Percentiles rank a stretch among this genome's conserved stretches.
phyloP scores from a whole-genome alignment of 1,140 invertebrate species.

The Rhizoglyphus robini region DNA sequence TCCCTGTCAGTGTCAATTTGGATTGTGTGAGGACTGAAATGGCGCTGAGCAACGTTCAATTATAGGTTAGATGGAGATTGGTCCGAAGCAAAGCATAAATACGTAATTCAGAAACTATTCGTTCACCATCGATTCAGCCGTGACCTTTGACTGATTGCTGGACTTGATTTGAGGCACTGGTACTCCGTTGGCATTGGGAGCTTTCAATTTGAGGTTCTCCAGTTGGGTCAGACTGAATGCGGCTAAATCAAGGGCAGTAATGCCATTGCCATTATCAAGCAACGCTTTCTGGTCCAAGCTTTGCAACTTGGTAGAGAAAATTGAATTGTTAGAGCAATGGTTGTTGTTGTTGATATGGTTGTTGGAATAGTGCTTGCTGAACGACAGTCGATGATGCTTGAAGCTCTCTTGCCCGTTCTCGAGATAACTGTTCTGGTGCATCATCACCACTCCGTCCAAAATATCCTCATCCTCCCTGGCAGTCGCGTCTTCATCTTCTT shows the following conservation, averaged over 20 bases:
- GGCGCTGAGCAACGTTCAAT: too few species aligned
- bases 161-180: neutral
- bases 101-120: too few species aligned
- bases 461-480: conserved; percentile 22
- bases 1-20: too few species aligned
- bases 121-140: neutral
- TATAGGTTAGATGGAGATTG: too few species aligned
- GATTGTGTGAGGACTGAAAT: too few species aligned
- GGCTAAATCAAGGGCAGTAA: neutral
- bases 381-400: neutral
- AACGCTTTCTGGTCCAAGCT: neutral
- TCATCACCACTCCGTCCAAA: conserved; percentile 3
- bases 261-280: neutral
- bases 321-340: neutral
- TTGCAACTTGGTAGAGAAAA: neutral
- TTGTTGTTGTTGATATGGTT: conserved; percentile 14
- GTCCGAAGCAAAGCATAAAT: too few species aligned
- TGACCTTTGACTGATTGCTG: neutral
- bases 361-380: neutral
- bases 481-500: conserved; percentile 25
- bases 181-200: neutral
- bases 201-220: neutral
- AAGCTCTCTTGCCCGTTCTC: neutral
- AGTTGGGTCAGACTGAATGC: neutral
- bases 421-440: neutral